Percentiles rank a stretch among this genome's conserved stretches.
Conservation (phyloP, 2,113 vertebrate genomes). For the Hiodon alosoides region DNA sequence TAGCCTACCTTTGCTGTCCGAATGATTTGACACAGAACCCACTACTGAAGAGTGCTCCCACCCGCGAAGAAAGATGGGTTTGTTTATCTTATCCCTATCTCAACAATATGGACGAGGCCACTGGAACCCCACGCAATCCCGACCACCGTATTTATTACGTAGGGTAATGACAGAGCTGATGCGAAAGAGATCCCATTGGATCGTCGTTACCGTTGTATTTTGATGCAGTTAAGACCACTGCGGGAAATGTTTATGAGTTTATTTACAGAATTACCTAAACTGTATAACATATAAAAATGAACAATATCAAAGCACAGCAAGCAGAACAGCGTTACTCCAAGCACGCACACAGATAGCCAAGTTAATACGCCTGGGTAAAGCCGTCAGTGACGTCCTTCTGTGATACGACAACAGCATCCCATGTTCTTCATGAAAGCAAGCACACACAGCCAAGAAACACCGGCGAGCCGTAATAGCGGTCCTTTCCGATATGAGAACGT, state of each 20-base stretch:
- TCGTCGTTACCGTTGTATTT: neutral
- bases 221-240: conserved; percentile 6
- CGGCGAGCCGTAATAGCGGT: too few relatives aligned
- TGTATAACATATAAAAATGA: too few relatives aligned
- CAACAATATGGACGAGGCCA: neutral
- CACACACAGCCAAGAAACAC: too few relatives aligned
- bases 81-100: conserved; percentile 6
- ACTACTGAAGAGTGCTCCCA: neutral
- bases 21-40: neutral
- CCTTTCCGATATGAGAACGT: too few relatives aligned
- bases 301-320: neutral
- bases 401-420: too few relatives aligned
- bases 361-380: too few relatives aligned
- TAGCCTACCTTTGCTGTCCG: neutral
- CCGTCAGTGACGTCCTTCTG: too few relatives aligned
- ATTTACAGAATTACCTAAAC: neutral
- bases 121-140: neutral
- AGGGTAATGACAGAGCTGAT: conserved; percentile 1
- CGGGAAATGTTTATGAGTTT: neutral
- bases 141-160: neutral
- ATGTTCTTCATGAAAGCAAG: too few relatives aligned
- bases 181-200: neutral
- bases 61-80: neutral
- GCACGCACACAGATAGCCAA: too few relatives aligned
- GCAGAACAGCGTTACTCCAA: neutral